Base-by-base conservation (phyloP, 2,113 vertebrate species). In the Mustela lutreola region DNA sequence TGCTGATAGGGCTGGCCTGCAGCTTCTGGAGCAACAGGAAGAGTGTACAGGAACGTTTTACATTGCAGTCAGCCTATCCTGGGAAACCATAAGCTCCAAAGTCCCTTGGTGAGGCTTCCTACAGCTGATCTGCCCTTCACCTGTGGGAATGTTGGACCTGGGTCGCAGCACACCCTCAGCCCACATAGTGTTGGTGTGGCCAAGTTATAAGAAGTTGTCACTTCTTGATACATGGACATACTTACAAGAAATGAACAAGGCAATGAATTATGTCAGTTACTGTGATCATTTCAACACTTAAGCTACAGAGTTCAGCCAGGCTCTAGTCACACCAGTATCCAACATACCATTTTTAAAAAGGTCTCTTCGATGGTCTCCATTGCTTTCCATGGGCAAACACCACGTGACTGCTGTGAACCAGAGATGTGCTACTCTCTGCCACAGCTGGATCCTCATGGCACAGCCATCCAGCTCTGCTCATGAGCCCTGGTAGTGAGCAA, bases 261-360 rank as follows among this genome's bases (percentile, higher is more conserved):
- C 92, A 93, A 93, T 73, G 87, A 90, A 96, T 87, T 94, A 10
- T 90, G 87, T 87, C 42, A 94, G 42, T 88, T 93, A 67, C 91
- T 83, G 39, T 89, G 79, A 65, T 9, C 89, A 31, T 95, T 78
- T 89, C 48, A 75, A 70, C n/a, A 80, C 48, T 92, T 71, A 92
- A 53, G 28, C 22, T 88, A 36, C 36, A 76, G 85, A 78, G 10
- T 89, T 83, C 50, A 76, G n/a, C 45, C 11, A 92, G 50, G 19
- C 65, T 89, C 60, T 45, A 24, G 33, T 48, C 91, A 84, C 5
- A 48, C 62, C 50, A 53, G 15, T 70, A 36, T n/a, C 53, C 92
- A 78, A 45, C 53, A 28, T 67, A 56, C 7, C 24, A 28, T 78
- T 95, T 95, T 24, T n/a, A 24, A 88, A 90, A 87, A 91, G 53